Evolutionary conservation across 1,140 invertebrate species (phyloP), one percentile per base, ranked within the genome.

Genomic region (Heliothis subflexa): DNA sequence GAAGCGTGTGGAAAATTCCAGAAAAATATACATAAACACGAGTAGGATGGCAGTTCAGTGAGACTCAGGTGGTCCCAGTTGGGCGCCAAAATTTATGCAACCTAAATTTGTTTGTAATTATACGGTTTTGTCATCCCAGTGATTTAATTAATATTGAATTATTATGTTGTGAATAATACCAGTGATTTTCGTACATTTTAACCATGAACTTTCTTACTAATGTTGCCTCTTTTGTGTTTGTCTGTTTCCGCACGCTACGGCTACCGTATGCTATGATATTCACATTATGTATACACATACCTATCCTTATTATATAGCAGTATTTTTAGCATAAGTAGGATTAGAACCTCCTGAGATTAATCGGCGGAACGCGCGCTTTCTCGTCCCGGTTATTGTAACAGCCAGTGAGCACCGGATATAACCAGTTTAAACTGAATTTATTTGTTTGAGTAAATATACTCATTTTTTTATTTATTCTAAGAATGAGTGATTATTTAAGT

Each of bases 281-380:
- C 89, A 78, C 70, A 89, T 87, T 66, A 88, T 90, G 87, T 91
- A 89, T 87, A 88, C 86, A 91, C 86, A 84, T 89, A 90, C 87
- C 87, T 89, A 84, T 80, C 86, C 85, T 88, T 89, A 85, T 86
- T 87, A 86, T 89, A 82, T 91, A 93, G 89, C 90, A 93, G 91
- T 91, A 94, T 91, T 94, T 79, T 89, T 92, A 91, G 89, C 86
- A 79, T 92, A 94, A 92, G 89, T 94, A 92, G 92, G 90, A 77
- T 80, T 93, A 92, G 89, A 89, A 85, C 88, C 84, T 88, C 87
- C 84, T 89, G 90, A 93, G 90, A 93, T 93, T 91, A 88, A 78
- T 81, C 73, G 84, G 74, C 61, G 33, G 28, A 7, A 16, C 61
- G 62, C 62, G 62, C 79, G 78, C 59, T 80, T 79, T 78, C 62